Base-by-base conservation (phyloP, 2,797 vertebrate genomes). In the Gymnothorax reevesii region DNA sequence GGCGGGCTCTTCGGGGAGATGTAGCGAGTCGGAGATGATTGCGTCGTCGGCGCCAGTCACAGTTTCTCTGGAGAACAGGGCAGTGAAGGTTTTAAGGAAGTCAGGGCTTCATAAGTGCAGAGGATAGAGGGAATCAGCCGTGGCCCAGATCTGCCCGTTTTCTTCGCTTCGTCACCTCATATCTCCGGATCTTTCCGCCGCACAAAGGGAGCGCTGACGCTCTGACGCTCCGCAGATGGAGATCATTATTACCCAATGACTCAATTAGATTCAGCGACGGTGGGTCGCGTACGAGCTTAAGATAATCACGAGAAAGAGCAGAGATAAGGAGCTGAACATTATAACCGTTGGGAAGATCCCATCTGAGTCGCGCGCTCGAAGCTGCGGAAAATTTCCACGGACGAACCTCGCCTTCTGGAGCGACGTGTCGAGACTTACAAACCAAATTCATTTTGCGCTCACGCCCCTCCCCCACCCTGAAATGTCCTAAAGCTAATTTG, bases 301-400 rank as follows among this genome's bases (percentile, higher is more conserved):
- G 87, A 89, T 92, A 86, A 83, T 42, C 10, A 27, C 2, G 52
- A 71, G 12, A 90, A 90, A 91, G 90, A 88, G 89, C 89, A 92
- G 91, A 91, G 88, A 93, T 92, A 89, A 83, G 88, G 85, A 90
- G 91, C 87, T 90, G 91, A 91, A 88, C 77, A 20, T 82, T 64
- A 89, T 92, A 90, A 90, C 87, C 66, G n/a, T 90, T 91, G 91
- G 91, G 87, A 42, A 80, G 83, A 87, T 87, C 85, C 90, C 87
- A 89, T 91, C 87, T 86, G 77, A 85, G 92, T 89, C 90, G 87
- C 88, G 86, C 86, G 49, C 15, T 6, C 62, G 84, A 20, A 10
- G 25, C 0, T 85, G 86, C 88, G 59, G 17, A 17, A 79, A 54
- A 79, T 52, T 7, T 33, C 49, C 73, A 49, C 75, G 20, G 15